These are phyloP conservation scores for Corythaeola cristata DNA, from an alignment of 2,113 vertebrate species.

Conservation along the genomic window DNA sequence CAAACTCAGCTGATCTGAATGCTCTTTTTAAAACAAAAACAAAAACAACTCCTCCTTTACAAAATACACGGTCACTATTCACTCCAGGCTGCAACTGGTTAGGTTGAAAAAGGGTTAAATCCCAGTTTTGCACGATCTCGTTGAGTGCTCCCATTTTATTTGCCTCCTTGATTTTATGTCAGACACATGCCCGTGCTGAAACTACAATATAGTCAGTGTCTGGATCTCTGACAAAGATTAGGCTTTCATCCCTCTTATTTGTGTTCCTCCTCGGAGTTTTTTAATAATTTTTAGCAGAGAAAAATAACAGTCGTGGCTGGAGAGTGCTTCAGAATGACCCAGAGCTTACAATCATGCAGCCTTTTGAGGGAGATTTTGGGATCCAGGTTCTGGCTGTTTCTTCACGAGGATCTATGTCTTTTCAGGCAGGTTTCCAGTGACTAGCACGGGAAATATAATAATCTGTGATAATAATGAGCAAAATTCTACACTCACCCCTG, in stretches of 20 bases:
- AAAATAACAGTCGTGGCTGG: neutral
- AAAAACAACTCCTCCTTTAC: neutral
- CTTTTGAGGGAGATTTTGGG: neutral
- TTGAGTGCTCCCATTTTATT: slow-evolving; percentile 17
- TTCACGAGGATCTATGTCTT: neutral
- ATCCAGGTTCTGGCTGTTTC: neutral
- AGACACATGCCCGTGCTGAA: neutral
- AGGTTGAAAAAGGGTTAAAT: slow-evolving; percentile 40
- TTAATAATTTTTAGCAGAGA: slow-evolving; percentile 8
- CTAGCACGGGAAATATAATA: neutral
- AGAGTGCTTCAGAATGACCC: neutral
- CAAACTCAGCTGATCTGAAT: slow-evolving; percentile 26
- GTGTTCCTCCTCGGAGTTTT: neutral
- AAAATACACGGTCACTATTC: neutral
- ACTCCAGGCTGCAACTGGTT: neutral
- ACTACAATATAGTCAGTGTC: slow-evolving; percentile 46
- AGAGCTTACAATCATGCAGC: neutral
- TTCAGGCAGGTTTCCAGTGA: neutral
- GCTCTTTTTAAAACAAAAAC: slow-evolving; percentile 16
- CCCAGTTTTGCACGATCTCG: neutral
- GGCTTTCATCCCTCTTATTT: slow-evolving; percentile 33
- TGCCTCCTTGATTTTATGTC: slow-evolving; percentile 45
- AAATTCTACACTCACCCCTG: neutral
- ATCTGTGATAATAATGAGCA: neutral
- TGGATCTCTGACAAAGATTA: slow-evolving; percentile 41